Percentiles rank a stretch among this genome's conserved stretches.
phyloP scores from a whole-genome alignment of 2,888 invertebrate species.

The Rotaria macrura region DNA sequence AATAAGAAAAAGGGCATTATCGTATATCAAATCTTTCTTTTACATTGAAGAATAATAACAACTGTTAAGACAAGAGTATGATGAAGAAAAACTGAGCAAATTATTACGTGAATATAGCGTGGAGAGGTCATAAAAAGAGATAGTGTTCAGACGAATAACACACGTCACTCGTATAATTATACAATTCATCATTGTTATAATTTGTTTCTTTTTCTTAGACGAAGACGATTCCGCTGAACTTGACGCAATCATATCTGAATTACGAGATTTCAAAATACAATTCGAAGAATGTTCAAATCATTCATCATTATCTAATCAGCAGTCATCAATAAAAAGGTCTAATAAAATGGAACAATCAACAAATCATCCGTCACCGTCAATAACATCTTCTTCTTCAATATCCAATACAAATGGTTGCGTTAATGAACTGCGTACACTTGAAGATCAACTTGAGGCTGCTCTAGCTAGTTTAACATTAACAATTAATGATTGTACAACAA shows the following conservation, averaged over 20 bases:
- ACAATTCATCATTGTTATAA: neutral
- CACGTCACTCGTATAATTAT: neutral
- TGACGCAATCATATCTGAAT: conserved; percentile 12
- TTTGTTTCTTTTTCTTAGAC: neutral
- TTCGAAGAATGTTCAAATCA: conserved; percentile 12
- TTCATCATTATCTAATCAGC: neutral
- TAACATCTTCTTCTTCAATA: neutral
- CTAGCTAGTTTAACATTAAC: conserved; percentile 19
- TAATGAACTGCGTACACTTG: conserved; percentile 15
- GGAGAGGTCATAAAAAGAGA: neutral
- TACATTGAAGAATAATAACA: neutral
- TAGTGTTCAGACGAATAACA: no score
- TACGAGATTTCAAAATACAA: conserved; percentile 16
- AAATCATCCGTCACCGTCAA: neutral
- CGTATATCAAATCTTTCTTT: neutral
- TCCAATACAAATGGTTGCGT: neutral
- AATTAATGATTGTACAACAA: conserved; percentile 15
- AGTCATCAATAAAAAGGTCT: neutral
- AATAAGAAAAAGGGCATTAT: neutral
- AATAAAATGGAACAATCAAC: neutral
- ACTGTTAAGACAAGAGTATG: neutral
- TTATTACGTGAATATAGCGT: neutral
- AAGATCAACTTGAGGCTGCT: conserved; percentile 16
- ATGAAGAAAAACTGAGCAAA: neutral
- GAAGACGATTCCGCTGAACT: conserved; percentile 20